Conservation (phyloP, 2,888 invertebrate species). For the Amphipoea lucens region DNA sequence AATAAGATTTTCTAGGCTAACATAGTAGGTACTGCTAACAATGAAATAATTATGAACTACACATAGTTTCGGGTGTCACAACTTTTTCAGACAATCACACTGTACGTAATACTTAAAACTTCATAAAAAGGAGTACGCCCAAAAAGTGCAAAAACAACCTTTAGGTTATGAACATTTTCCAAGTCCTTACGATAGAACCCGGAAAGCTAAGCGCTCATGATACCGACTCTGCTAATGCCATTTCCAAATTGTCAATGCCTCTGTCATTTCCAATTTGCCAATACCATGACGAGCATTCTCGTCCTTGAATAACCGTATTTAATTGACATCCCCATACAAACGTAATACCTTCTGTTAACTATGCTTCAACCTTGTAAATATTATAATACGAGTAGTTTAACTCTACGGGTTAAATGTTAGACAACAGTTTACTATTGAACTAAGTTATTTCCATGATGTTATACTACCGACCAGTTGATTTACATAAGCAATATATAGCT, state of each 20-base stretch:
- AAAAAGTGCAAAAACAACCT: neutral
- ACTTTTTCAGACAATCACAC: neutral
- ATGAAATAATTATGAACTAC: neutral
- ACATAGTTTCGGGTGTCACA: neutral
- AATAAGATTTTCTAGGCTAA: neutral
- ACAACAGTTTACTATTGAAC: constrained; percentile 26
- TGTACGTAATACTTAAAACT: neutral
- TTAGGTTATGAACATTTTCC: neutral
- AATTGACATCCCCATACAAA: neutral
- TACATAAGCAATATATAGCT: constrained; percentile 2
- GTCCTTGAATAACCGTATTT: constrained; percentile 5
- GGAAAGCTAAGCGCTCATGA: neutral
- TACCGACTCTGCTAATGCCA: no score
- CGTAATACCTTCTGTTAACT: neutral
- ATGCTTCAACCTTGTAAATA: constrained; percentile 24
- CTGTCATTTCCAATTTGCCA: neutral
- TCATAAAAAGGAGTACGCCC: no score
- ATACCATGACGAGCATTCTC: neutral
- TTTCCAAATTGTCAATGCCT: neutral
- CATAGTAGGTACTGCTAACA: neutral
- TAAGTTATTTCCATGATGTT: constrained; percentile 13
- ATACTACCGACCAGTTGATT: constrained; percentile 10
- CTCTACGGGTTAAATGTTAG: constrained; percentile 15
- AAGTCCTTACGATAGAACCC: neutral
- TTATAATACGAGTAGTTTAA: constrained; percentile 12